These are phyloP conservation scores for Phengaris arion DNA, from an alignment of 2,888 invertebrate species.

Conservation along the genomic window DNA sequence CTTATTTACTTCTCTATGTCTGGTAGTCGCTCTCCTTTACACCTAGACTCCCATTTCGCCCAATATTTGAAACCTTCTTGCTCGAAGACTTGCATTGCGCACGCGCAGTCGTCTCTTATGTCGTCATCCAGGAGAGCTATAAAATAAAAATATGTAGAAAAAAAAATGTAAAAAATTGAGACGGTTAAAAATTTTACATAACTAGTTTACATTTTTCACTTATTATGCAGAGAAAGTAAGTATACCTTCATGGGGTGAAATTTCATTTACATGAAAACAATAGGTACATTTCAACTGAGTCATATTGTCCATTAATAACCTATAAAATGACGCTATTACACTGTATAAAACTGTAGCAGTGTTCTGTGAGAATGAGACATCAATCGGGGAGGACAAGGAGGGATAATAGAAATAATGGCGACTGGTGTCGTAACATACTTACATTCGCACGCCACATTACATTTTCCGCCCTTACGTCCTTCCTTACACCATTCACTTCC, in stretches of 20 bases:
- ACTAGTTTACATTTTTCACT: too few species aligned
- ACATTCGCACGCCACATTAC: slow-evolving; percentile 73
- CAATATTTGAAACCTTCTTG: slow-evolving; percentile 73
- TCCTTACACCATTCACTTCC: slow-evolving; percentile 76
- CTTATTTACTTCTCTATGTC: slow-evolving; percentile 64
- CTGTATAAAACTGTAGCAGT: not conserved
- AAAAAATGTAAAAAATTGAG: not conserved
- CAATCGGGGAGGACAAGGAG: not conserved
- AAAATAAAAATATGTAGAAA: not conserved
- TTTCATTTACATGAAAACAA: too few species aligned
- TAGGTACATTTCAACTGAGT: too few species aligned
- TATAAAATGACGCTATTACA: too few species aligned
- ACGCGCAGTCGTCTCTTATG: slow-evolving; percentile 65
- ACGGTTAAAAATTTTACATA: too few species aligned
- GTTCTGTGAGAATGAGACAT: not conserved
- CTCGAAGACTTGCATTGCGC: slow-evolving; percentile 67
- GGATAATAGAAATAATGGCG: not conserved
- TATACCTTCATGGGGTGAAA: too few species aligned
- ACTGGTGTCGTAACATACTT: not conserved
- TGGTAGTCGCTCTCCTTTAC: slow-evolving; percentile 64
- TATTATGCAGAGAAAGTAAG: too few species aligned
- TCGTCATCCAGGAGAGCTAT: slow-evolving; percentile 71
- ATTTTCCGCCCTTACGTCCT: slow-evolving; percentile 72
- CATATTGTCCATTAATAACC: too few species aligned
- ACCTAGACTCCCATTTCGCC: slow-evolving; percentile 68